Conservation (phyloP, 2,113 vertebrate species). For the Trematocara nigrifrons region DNA sequence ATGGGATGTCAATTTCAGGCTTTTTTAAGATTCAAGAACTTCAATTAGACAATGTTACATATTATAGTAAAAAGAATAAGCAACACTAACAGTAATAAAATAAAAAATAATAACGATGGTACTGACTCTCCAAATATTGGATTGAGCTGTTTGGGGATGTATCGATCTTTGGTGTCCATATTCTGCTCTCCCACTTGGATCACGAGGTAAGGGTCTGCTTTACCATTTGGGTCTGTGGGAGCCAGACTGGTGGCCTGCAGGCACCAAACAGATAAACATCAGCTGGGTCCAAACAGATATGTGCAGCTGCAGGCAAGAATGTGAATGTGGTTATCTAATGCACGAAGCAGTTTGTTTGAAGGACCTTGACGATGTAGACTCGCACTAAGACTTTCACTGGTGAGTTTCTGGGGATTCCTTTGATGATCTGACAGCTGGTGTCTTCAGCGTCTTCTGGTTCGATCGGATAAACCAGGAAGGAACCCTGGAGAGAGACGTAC, state of each 20-base stretch:
- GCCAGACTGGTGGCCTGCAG: slow-evolving; percentile 84
- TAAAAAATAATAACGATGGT: accelerated
- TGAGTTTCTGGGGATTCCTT: slow-evolving; percentile 82
- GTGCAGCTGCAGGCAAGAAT: not conserved
- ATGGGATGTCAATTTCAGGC: not conserved
- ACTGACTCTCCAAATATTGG: slow-evolving; percentile 92
- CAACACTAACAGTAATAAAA: not conserved
- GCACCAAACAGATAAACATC: not conserved
- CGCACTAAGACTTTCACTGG: slow-evolving; percentile 86
- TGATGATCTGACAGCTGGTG: slow-evolving; percentile 70
- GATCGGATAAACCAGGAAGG: slow-evolving; percentile 85
- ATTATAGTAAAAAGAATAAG: not conserved
- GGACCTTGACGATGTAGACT: slow-evolving; percentile 85
- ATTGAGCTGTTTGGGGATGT: slow-evolving; percentile 93
- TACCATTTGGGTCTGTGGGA: slow-evolving; percentile 87
- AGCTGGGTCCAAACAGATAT: not conserved
- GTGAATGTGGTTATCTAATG: not conserved
- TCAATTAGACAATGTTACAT: not conserved
- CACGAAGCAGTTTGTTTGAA: not conserved
- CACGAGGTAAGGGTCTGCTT: slow-evolving; percentile 89
- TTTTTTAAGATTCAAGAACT: not conserved
- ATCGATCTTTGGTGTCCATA: slow-evolving; percentile 81
- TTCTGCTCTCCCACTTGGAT: slow-evolving; percentile 77
- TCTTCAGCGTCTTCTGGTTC: slow-evolving; percentile 67
- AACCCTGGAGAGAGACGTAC: slow-evolving; percentile 71